A percentile compares a stretch with the other conserved stretches of the same genome.
phyloP scores from a whole-genome alignment of 2,888 invertebrate species.

The Eilema depressum region DNA sequence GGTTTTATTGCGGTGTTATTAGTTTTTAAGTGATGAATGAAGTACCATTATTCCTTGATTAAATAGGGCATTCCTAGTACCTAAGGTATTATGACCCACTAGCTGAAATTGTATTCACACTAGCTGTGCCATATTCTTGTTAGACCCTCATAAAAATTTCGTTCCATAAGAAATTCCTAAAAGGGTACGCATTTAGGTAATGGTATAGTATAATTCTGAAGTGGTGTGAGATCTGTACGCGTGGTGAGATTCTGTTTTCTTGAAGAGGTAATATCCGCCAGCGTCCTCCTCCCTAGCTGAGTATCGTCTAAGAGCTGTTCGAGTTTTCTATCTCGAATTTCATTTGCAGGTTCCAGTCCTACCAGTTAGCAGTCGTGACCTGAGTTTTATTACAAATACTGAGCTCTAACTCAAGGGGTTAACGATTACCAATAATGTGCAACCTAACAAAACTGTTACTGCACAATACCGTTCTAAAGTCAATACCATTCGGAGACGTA shows the following conservation, averaged over 20 bases:
- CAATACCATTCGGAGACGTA: not conserved
- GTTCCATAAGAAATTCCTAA: not conserved
- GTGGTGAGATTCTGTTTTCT: not conserved
- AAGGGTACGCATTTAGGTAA: not conserved
- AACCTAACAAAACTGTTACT: not conserved
- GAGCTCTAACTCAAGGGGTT: not conserved
- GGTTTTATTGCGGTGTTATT: slow-evolving; percentile 53
- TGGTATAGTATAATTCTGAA: not conserved
- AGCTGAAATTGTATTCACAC: not conserved
- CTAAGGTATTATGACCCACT: not conserved
- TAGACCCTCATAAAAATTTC: not conserved
- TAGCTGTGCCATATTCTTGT: not conserved
- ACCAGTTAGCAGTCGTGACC: not conserved
- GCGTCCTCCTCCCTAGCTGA: not conserved
- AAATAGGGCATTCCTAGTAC: not conserved
- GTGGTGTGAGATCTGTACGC: not conserved
- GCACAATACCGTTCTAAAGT: not conserved
- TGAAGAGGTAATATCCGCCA: not conserved
- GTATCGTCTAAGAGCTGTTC: not conserved
- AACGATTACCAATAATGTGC: not conserved
- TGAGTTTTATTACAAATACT: not conserved
- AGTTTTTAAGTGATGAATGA: slow-evolving; percentile 37
- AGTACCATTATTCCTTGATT: slow-evolving; percentile 31
- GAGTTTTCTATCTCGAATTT: not conserved
- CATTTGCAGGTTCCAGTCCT: not conserved